Evolutionary conservation across 2,113 vertebrate species (phyloP).

Genomic region (Ursus arctos): DNA sequence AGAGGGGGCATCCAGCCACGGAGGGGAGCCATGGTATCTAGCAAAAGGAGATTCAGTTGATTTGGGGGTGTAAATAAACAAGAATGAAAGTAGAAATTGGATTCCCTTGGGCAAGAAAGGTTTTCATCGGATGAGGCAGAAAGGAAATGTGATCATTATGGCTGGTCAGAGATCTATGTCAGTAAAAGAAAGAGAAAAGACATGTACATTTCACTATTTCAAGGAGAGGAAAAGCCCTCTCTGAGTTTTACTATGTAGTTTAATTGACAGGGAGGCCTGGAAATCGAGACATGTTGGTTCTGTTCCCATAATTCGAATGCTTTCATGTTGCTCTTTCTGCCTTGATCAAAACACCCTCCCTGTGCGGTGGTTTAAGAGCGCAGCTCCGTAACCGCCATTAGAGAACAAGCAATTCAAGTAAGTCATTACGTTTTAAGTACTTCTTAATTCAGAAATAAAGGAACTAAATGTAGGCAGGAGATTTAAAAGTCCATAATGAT

Average conservation of each 20-base stretch:
- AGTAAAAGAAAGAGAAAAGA: constrained; percentile 28
- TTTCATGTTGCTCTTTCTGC: constrained; percentile 70
- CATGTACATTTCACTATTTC: not conserved
- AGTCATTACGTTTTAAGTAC: constrained; percentile 82
- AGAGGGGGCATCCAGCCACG: not conserved
- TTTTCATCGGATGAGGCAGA: constrained; percentile 28
- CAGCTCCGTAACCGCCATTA: constrained; percentile 69
- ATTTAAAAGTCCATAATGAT: constrained; percentile 81
- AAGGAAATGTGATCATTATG: not conserved
- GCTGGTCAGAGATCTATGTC: constrained; percentile 29
- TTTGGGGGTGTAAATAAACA: not conserved
- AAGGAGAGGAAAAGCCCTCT: not conserved
- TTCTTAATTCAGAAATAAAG: constrained; percentile 82
- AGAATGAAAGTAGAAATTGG: constrained; percentile 47
- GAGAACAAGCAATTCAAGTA: constrained; percentile 76
- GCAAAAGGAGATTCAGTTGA: not conserved
- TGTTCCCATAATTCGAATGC: constrained; percentile 70
- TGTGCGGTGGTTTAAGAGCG: constrained; percentile 68
- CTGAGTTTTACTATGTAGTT: constrained; percentile 63
- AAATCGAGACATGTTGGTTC: constrained; percentile 70
- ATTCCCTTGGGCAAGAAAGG: not conserved
- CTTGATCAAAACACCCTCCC: constrained; percentile 73
- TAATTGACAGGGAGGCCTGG: constrained; percentile 75
- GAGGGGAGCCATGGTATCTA: not conserved
- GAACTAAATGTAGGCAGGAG: constrained; percentile 76